Evolutionary conservation across 1,140 invertebrate genomes (phyloP), one percentile per base, ranked within the genome.

Genomic region (Nautilus pompilius): DNA sequence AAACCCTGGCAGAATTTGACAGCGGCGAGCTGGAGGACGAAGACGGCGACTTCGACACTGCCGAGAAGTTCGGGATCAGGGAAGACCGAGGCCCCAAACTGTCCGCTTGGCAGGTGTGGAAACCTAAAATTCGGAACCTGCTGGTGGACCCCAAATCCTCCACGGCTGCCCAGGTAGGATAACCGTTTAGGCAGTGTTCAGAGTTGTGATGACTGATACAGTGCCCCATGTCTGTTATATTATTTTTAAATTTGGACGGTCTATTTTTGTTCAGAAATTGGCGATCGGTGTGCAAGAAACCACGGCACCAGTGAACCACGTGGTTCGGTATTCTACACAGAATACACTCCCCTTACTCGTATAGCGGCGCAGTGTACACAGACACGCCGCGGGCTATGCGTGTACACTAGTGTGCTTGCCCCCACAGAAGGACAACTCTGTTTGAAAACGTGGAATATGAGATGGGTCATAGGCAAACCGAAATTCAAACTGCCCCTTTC

Each of bases 141-240:
- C 63, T 83, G 17, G 78, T 82, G 59, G 74, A 81, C 53, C 77
- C 76, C 0, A 66, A 67, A 28, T 76, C 80, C n/a, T 78, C 76
- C 20, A 63, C 17, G 13, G 62, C 65, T 3, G 78, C 80, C 41
- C 76, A 73, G 74, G 78, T 81, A 69, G 36, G 60, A 36, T 5
- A 49, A 2, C 22, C 8, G 8, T 22, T 13, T 33, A 1, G 55
- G 15, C 34, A 26, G 20, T 15, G n/a, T n/a, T n/a, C n/a, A n/a
- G n/a, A n/a, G n/a, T 56, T 56, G 13, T 20, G 5, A 17, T n/a
- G 15, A 33, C 33, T 49, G 0, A n/a, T 28, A 45, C 15, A 28
- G 6, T 28, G 28, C 15, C 57, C 57, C 24, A 6, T 13, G 32
- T 58, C 6, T 20, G 2, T 15, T 20, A 17, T 20, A 32, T 62